These are phyloP conservation scores for Meloidogyne hapla DNA, from an alignment of 1,140 invertebrate genomes.

Conservation along the genomic window DNA sequence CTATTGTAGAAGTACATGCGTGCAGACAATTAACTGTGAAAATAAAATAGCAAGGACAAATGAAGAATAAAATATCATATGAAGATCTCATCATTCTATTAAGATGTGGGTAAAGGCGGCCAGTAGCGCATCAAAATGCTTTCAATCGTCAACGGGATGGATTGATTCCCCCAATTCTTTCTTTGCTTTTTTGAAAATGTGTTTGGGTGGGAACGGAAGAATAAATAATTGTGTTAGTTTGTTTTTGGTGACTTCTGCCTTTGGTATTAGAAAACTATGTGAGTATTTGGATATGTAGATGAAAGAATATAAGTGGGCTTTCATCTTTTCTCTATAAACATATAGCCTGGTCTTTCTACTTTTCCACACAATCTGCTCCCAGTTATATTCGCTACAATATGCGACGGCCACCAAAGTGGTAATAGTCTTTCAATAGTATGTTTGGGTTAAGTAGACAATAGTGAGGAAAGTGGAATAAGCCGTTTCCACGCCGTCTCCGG, in stretches of 20 bases:
- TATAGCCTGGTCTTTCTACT: background rate
- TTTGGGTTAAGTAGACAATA: too few relatives aligned
- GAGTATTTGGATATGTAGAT: background rate
- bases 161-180: background rate
- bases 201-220: background rate
- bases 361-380: background rate
- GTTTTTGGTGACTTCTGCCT: slow-evolving; percentile 14
- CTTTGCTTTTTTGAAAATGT: background rate
- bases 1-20: too few relatives aligned
- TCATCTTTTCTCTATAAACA: background rate
- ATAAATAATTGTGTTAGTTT: slow-evolving; percentile 23
- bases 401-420: background rate
- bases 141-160: background rate
- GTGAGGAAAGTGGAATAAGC: background rate
- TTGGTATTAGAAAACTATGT: background rate
- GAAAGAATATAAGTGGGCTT: background rate
- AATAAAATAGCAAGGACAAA: too few relatives aligned
- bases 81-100: too few relatives aligned
- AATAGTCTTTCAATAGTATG: too few relatives aligned
- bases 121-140: background rate
- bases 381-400: background rate
- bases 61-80: too few relatives aligned
- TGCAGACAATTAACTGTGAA: too few relatives aligned
- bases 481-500: background rate
- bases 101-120: background rate